Conservation (phyloP, 2,888 invertebrate species). For the Diachrysia chrysitis region DNA sequence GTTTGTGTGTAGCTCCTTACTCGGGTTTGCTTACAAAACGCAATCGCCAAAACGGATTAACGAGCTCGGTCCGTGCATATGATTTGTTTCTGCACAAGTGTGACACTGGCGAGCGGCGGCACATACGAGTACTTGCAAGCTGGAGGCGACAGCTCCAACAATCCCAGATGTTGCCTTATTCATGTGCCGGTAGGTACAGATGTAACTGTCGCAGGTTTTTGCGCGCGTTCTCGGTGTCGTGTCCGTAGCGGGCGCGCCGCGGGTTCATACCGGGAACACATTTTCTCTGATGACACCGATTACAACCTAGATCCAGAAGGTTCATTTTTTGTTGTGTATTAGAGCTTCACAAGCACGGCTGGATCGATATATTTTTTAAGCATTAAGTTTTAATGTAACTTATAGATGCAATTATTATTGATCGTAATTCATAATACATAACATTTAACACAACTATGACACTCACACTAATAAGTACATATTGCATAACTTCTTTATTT, state of each 20-base stretch:
- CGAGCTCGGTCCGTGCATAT: constrained; percentile 18
- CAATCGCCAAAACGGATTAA: constrained; percentile 22
- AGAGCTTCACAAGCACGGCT: not conserved
- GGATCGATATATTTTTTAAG: not conserved
- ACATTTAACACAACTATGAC: no score
- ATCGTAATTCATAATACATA: no score
- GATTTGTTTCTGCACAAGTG: constrained; percentile 18
- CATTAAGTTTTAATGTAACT: not conserved
- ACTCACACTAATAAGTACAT: not conserved
- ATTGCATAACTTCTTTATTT: not conserved
- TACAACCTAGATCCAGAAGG: constrained; percentile 20
- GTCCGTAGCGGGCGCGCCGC: constrained; percentile 25
- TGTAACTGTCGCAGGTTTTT: constrained; percentile 49
- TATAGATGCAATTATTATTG: not conserved
- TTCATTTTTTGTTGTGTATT: not conserved
- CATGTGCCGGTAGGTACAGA: constrained; percentile 35
- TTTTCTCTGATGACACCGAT: constrained; percentile 29
- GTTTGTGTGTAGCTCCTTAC: constrained; percentile 12
- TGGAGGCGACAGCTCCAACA: constrained; percentile 2
- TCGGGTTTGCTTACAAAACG: constrained; percentile 16
- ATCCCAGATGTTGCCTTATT: constrained; percentile 32
- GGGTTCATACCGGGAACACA: constrained; percentile 42
- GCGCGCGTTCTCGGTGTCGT: constrained; percentile 26
- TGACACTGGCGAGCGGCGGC: not conserved
- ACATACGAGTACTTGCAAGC: not conserved